Conservation (phyloP, 2,888 invertebrate genomes). For the Oscheius sp. region DNA sequence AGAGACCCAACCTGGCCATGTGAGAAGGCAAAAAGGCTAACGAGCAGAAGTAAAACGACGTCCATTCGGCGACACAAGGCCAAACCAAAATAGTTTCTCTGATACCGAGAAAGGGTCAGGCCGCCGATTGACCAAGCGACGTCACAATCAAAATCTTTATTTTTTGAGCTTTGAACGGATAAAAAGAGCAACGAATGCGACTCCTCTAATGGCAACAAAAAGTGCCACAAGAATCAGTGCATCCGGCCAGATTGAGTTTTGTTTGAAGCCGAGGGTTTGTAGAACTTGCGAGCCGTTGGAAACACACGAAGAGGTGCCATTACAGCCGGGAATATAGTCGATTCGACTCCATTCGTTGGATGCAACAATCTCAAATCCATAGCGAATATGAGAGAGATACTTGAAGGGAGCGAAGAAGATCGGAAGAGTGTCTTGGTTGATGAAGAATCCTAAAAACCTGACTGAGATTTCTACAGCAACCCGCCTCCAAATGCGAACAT, state of each 20-base stretch:
- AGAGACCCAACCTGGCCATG: constrained; percentile 2
- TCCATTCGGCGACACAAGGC: not conserved
- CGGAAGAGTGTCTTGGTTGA: constrained; percentile 79
- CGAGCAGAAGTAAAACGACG: constrained; percentile 1
- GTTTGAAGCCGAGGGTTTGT: constrained; percentile 51
- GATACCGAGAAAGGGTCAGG: not conserved
- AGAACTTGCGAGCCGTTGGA: constrained; percentile 57
- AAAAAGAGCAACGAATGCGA: constrained; percentile 60
- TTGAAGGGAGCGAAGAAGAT: constrained; percentile 71
- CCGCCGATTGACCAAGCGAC: not conserved
- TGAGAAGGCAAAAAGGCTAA: not conserved
- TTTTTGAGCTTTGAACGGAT: constrained; percentile 47
- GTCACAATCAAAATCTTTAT: constrained; percentile 29
- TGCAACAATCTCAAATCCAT: constrained; percentile 71
- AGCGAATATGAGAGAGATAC: constrained; percentile 72
- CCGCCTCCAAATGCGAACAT: constrained; percentile 89
- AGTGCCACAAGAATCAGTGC: constrained; percentile 49
- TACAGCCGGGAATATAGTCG: constrained; percentile 56
- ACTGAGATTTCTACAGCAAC: not conserved
- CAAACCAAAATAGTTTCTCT: not conserved
- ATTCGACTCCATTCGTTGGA: constrained; percentile 71
- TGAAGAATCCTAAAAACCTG: constrained; percentile 64
- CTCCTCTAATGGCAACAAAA: constrained; percentile 55
- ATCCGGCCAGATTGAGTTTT: constrained; percentile 47
- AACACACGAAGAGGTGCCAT: constrained; percentile 28